These are phyloP conservation scores for Oscheius myriophilus DNA, from an alignment of 2,888 invertebrate species.

Conservation along the genomic window DNA sequence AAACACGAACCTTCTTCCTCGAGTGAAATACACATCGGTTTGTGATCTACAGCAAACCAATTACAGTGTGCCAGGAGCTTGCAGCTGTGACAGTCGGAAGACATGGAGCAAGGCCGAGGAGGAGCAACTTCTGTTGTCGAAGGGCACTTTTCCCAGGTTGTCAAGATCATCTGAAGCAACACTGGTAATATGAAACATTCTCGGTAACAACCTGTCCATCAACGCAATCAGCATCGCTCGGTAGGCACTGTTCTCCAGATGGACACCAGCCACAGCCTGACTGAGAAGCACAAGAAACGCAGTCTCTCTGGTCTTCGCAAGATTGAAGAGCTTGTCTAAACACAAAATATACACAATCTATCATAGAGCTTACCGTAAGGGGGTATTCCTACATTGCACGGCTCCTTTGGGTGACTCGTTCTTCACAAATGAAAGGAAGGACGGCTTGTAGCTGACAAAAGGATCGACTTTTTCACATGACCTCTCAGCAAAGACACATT, in stretches of 20 bases:
- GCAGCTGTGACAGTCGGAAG: slow-evolving; percentile 64
- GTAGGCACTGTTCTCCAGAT: slow-evolving; percentile 59
- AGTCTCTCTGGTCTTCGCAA: slow-evolving; percentile 65
- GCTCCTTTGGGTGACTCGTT: slow-evolving; percentile 32
- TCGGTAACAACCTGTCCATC: slow-evolving; percentile 42
- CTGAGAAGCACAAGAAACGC: slow-evolving; percentile 61
- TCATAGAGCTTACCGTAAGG: slow-evolving; percentile 31
- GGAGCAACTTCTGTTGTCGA: slow-evolving; percentile 17
- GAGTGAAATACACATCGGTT: slow-evolving; percentile 54
- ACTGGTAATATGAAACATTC: not conserved
- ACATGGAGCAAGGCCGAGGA: slow-evolving; percentile 55
- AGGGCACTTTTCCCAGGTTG: slow-evolving; percentile 52
- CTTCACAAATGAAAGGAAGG: slow-evolving; percentile 45
- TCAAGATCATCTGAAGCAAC: slow-evolving; percentile 41
- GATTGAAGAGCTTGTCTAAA: slow-evolving; percentile 40
- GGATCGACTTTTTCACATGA: slow-evolving; percentile 40
- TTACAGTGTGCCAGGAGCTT: slow-evolving; percentile 59
- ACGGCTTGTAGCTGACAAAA: slow-evolving; percentile 42
- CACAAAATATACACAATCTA: not conserved
- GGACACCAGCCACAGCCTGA: slow-evolving; percentile 68
- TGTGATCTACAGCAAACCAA: slow-evolving; percentile 61
- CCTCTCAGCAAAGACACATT: slow-evolving; percentile 53
- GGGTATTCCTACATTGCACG: slow-evolving; percentile 41
- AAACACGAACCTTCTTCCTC: slow-evolving; percentile 46
- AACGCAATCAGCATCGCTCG: slow-evolving; percentile 52